Evolutionary conservation across 1,140 invertebrate genomes (phyloP).

Genomic region (Trichomalopsis sarcophagae): DNA sequence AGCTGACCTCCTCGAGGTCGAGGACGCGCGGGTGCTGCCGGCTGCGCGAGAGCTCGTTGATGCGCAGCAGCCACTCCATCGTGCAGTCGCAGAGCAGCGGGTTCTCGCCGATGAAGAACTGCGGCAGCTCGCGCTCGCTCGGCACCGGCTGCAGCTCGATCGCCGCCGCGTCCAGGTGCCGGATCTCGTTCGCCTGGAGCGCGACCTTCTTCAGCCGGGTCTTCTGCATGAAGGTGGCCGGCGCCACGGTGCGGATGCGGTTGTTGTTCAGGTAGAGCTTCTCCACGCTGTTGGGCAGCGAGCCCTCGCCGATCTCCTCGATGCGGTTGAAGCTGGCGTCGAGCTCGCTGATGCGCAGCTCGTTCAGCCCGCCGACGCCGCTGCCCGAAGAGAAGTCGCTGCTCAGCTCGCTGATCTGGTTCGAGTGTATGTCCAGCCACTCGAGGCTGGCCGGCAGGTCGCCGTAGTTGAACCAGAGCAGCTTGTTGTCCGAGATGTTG

Average conservation of each 20-base stretch:
- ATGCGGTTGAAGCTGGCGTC: slow-evolving; percentile 86
- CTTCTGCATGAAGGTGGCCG: slow-evolving; percentile 84
- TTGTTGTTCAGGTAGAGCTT: slow-evolving; percentile 87
- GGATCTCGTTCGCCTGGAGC: slow-evolving; percentile 84
- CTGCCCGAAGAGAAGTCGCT: slow-evolving; percentile 79
- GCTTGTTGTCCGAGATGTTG: slow-evolving; percentile 93
- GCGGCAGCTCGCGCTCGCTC: slow-evolving; percentile 80
- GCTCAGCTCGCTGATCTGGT: slow-evolving; percentile 87
- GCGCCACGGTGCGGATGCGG: slow-evolving; percentile 80
- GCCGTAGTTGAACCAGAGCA: slow-evolving; percentile 93
- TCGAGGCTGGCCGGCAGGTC: slow-evolving; percentile 87
- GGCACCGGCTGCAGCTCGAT: slow-evolving; percentile 81
- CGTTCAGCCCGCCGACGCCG: slow-evolving; percentile 75
- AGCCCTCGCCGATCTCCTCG: slow-evolving; percentile 79
- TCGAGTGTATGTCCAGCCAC: slow-evolving; percentile 93
- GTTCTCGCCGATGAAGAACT: slow-evolving; percentile 88
- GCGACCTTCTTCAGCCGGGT: slow-evolving; percentile 83
- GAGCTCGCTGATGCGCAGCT: slow-evolving; percentile 82
- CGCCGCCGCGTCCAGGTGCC: slow-evolving; percentile 83
- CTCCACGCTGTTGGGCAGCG: slow-evolving; percentile 84
- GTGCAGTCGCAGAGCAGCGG: slow-evolving; percentile 89
- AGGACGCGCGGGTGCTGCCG: slow-evolving; percentile 91
- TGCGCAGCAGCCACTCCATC: slow-evolving; percentile 89
- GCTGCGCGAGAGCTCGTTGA: slow-evolving; percentile 82
- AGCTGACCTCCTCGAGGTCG: slow-evolving; percentile 93